phyloP scores from a whole-genome alignment of 2,113 vertebrate genomes.

The Podarcis raffonei region DNA sequence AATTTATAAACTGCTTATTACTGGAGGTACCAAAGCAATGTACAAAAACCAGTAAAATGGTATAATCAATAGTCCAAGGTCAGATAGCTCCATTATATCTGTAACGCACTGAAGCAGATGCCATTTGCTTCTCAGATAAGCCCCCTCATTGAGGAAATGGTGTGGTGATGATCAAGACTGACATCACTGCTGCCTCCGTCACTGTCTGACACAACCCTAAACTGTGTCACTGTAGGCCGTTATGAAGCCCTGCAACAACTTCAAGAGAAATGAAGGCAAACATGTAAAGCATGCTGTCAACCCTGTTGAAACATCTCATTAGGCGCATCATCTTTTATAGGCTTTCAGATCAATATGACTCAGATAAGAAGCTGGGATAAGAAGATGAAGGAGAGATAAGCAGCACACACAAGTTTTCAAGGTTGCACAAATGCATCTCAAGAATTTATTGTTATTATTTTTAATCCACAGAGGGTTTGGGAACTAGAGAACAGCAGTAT shows the following conservation, averaged over 20 bases:
- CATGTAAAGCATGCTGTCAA: neutral
- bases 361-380: neutral
- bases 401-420: neutral
- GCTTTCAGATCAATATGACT: neutral
- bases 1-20: no score
- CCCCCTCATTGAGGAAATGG: neutral
- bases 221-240: neutral
- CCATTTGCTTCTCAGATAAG: neutral
- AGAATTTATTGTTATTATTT: neutral
- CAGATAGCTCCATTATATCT: neutral
- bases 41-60: no score
- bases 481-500: neutral
- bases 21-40: no score
- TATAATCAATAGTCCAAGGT: no score
- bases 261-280: neutral
- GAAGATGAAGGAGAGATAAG: neutral
- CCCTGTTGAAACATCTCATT: conserved; percentile 23
- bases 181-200: neutral
- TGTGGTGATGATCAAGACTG: neutral
- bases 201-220: neutral
- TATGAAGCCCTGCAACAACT: neutral
- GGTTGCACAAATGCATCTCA: neutral
- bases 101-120: conserved; percentile 5
- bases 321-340: neutral
- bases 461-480: neutral